Conservation (phyloP, 2,113 vertebrate species). For the Gambusia affinis region DNA sequence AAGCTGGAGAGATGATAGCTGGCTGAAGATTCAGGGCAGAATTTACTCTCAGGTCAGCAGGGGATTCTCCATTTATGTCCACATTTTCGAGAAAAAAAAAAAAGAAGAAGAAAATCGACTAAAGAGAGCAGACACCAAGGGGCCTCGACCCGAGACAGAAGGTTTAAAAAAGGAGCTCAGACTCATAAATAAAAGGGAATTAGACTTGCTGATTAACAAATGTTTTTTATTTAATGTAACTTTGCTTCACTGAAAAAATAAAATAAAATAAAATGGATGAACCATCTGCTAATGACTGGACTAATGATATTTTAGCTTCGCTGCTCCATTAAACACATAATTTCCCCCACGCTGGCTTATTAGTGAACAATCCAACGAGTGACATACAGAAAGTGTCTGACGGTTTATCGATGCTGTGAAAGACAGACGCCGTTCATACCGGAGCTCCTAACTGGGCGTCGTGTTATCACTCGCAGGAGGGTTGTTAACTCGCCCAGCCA, state of each 20-base stretch:
- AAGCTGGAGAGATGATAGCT: neutral
- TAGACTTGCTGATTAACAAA: neutral
- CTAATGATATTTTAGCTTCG: neutral
- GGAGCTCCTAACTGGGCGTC: conserved; percentile 17
- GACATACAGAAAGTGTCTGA: neutral
- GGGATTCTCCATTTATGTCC: conserved; percentile 18
- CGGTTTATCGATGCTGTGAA: neutral
- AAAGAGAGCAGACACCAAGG: neutral
- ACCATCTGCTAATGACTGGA: neutral
- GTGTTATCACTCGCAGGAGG: conserved; percentile 11
- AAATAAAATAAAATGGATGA: conserved; percentile 12
- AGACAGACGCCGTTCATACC: conserved; percentile 51
- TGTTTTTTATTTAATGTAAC: neutral
- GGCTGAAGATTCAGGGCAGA: conserved; percentile 37
- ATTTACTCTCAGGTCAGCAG: conserved; percentile 33
- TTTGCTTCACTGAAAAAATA: neutral
- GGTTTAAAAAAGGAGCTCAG: neutral
- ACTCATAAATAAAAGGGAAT: conserved; percentile 3
- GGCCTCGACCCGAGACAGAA: conserved; percentile 13
- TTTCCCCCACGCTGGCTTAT: conserved; percentile 14
- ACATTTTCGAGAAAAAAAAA: neutral
- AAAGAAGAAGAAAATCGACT: neutral
- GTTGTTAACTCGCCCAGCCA: conserved; percentile 6
- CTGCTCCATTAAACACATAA: conserved; percentile 6
- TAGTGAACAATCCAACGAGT: conserved; percentile 24